phyloP scores from a whole-genome alignment of 2,797 vertebrate genomes.

The Tympanoctomys barrerae region DNA sequence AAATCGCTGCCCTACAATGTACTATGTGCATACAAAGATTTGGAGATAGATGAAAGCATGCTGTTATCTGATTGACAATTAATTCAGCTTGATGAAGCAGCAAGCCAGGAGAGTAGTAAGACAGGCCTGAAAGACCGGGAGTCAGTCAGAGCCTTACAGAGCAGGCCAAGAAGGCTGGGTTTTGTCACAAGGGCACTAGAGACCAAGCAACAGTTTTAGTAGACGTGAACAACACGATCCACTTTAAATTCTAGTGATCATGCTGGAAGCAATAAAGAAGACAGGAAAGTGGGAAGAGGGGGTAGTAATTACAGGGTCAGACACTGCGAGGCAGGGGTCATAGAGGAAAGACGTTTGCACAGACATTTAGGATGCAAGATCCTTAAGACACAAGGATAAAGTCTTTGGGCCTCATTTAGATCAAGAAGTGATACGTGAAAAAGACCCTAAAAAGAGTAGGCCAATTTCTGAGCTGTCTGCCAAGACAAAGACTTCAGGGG shows the following conservation, averaged over 20 bases:
- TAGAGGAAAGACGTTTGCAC: background rate
- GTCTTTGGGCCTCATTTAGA: background rate
- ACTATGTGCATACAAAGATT: background rate
- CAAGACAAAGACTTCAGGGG: background rate
- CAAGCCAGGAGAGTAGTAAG: background rate
- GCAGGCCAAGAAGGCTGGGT: background rate
- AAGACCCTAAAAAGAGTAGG: background rate
- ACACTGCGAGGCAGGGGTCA: background rate
- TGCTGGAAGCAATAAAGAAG: conserved; percentile 22
- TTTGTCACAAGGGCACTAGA: background rate
- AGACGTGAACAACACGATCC: background rate
- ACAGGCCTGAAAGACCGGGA: background rate
- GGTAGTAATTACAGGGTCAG: background rate
- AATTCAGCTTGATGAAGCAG: background rate
- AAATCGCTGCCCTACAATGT: conserved; percentile 31
- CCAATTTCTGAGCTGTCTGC: background rate
- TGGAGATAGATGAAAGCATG: background rate
- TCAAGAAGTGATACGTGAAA: background rate
- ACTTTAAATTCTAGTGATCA: background rate
- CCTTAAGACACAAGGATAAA: background rate
- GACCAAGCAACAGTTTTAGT: background rate
- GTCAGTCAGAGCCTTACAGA: background rate
- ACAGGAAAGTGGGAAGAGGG: background rate
- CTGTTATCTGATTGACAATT: background rate
- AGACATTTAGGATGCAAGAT: background rate